phyloP scores from a whole-genome alignment of 1,140 invertebrate species.

The Tenebrio molitor region DNA sequence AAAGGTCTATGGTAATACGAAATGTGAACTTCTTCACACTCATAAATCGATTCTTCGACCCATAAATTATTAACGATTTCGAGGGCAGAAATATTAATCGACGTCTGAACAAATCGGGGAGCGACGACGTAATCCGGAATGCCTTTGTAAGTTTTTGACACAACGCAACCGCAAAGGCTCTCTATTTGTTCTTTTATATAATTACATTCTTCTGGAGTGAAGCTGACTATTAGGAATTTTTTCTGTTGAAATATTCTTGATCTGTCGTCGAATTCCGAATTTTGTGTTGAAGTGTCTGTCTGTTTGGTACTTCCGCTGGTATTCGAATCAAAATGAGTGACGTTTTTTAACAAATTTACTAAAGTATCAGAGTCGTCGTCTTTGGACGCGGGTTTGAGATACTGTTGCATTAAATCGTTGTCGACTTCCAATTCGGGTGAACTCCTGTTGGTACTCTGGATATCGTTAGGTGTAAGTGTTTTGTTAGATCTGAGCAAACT shows the following conservation, averaged over 20 bases:
- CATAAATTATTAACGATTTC: slow-evolving; percentile 73
- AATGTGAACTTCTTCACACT: slow-evolving; percentile 70
- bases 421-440: slow-evolving; percentile 18
- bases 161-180: slow-evolving; percentile 58
- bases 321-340: no score
- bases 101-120: slow-evolving; percentile 47
- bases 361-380: not conserved
- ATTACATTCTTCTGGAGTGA: slow-evolving; percentile 64
- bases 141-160: slow-evolving; percentile 66
- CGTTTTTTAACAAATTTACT: no score
- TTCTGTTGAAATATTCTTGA: slow-evolving; percentile 17
- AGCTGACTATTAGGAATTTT: slow-evolving; percentile 61
- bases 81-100: no score
- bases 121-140: slow-evolving; percentile 70
- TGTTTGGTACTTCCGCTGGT: no score
- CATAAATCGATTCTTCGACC: slow-evolving; percentile 75
- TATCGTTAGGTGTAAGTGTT: slow-evolving; percentile 44
- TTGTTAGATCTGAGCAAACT: slow-evolving; percentile 51
- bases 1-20: slow-evolving; percentile 77
- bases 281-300: not conserved
- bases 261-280: not conserved
- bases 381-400: slow-evolving; percentile 46
- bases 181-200: slow-evolving; percentile 53
- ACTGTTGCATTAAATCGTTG: slow-evolving; percentile 51
- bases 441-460: slow-evolving; percentile 28